Evolutionary conservation across 2,113 vertebrate species (phyloP).

Genomic region (Vimba vimba): DNA sequence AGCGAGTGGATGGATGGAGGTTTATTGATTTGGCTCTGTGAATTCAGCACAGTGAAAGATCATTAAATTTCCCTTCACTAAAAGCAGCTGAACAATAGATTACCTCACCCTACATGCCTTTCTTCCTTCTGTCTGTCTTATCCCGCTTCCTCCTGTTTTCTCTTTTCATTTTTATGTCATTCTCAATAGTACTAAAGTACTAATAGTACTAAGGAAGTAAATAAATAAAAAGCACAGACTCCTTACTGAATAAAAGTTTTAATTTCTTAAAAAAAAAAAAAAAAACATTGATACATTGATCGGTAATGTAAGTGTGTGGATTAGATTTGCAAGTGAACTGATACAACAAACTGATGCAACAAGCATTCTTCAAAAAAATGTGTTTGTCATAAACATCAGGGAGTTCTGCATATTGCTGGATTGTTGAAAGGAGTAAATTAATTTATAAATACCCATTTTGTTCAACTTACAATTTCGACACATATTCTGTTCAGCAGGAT

Average conservation of each 20-base stretch:
- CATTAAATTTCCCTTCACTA: background rate
- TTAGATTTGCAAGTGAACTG: too few relatives aligned
- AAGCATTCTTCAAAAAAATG: too few relatives aligned
- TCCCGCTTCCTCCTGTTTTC: background rate
- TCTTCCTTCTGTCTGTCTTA: background rate
- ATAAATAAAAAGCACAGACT: too few relatives aligned
- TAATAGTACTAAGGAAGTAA: background rate
- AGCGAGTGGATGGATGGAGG: background rate
- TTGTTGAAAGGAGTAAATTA: too few relatives aligned
- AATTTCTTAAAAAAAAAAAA: too few relatives aligned
- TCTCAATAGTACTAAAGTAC: background rate
- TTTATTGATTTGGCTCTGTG: conserved; percentile 5
- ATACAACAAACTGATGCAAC: too few relatives aligned
- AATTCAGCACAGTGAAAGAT: background rate
- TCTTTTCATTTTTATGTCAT: background rate
- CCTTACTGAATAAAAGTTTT: too few relatives aligned
- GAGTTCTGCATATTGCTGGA: too few relatives aligned
- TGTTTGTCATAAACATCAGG: too few relatives aligned
- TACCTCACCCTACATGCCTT: background rate
- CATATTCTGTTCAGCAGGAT: background rate
- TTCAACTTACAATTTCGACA: background rate
- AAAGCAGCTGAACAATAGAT: conserved; percentile 18
- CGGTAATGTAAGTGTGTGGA: too few relatives aligned
- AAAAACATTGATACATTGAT: too few relatives aligned
- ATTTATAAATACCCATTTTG: too few relatives aligned